A percentile compares a stretch with the other conserved stretches of the same genome.
phyloP scores from a whole-genome alignment of 2,888 invertebrate species.

The Platerodrilus igneus region DNA sequence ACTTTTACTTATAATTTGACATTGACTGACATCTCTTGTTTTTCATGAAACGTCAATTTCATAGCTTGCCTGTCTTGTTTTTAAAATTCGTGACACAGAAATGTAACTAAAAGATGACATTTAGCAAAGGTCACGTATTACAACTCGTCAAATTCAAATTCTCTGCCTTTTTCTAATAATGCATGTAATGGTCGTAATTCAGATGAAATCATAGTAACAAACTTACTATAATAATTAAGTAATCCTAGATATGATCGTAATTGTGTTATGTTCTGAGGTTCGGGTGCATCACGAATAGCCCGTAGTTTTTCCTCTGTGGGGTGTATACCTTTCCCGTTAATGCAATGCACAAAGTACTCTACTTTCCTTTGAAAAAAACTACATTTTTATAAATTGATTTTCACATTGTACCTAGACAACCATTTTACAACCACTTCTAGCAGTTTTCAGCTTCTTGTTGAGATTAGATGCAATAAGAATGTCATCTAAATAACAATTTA shows the following conservation, averaged over 20 bases:
- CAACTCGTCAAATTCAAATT: no score
- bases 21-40: no score
- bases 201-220: no score
- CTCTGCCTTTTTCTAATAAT: no score
- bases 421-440: slow-evolving; percentile 12
- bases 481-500: slow-evolving; percentile 14
- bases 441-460: no score
- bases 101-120: no score
- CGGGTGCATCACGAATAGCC: slow-evolving; percentile 19
- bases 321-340: slow-evolving; percentile 19
- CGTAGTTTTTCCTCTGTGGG: slow-evolving; percentile 17
- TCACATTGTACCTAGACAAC: slow-evolving; percentile 16
- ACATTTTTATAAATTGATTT: slow-evolving; percentile 21
- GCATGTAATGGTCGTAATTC: no score
- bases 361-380: slow-evolving; percentile 21
- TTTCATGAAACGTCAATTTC: no score
- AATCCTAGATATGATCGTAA: slow-evolving; percentile 21
- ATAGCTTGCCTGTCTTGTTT: no score
- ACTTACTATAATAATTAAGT: slow-evolving; percentile 26
- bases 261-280: slow-evolving; percentile 19
- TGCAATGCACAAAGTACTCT: slow-evolving; percentile 21
- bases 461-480: slow-evolving; percentile 15
- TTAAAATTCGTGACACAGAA: no score
- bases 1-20: no score
- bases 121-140: no score